Percentiles rank a stretch among this genome's conserved stretches.
Conservation (phyloP, 2,797 vertebrate genomes). For the Lycodopsis pacificus region DNA sequence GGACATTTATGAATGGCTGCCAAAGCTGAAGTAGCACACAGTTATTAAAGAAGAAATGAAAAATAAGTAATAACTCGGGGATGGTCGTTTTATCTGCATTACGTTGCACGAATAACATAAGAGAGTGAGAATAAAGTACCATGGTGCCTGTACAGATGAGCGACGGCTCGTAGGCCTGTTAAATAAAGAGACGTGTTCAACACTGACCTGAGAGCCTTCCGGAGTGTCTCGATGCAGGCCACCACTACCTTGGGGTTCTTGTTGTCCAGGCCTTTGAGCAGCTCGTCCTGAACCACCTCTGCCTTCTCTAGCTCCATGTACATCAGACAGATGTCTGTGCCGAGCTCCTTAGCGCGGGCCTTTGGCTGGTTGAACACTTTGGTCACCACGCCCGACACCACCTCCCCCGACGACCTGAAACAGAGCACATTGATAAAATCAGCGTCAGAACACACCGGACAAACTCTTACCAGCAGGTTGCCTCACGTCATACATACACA, state of each 20-base stretch:
- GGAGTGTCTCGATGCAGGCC: slow-evolving; percentile 91
- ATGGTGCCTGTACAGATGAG: background rate
- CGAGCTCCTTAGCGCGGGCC: slow-evolving; percentile 95
- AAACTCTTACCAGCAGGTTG: background rate
- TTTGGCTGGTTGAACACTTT: slow-evolving; percentile 99
- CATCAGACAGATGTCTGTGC: slow-evolving; percentile 94
- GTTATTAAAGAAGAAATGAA: no score
- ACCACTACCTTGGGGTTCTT: slow-evolving; percentile 98
- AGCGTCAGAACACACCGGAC: background rate
- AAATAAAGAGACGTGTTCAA: background rate
- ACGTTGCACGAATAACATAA: background rate
- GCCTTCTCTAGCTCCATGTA: slow-evolving; percentile 97
- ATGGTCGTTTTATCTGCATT: background rate
- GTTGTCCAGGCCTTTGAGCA: slow-evolving; percentile 96
- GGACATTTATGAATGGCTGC: no score
- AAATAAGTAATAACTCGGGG: no score
- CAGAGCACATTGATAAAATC: slow-evolving; percentile 12
- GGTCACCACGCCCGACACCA: slow-evolving; percentile 95
- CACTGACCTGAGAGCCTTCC: slow-evolving; percentile 92
- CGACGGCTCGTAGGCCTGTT: background rate
- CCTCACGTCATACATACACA: no score
- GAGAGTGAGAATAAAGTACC: background rate
- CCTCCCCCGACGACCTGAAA: slow-evolving; percentile 94
- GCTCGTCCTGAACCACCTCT: slow-evolving; percentile 95
- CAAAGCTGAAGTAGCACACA: no score